Base-by-base conservation (phyloP, 1,140 invertebrate genomes). In the Heliconius congener region DNA sequence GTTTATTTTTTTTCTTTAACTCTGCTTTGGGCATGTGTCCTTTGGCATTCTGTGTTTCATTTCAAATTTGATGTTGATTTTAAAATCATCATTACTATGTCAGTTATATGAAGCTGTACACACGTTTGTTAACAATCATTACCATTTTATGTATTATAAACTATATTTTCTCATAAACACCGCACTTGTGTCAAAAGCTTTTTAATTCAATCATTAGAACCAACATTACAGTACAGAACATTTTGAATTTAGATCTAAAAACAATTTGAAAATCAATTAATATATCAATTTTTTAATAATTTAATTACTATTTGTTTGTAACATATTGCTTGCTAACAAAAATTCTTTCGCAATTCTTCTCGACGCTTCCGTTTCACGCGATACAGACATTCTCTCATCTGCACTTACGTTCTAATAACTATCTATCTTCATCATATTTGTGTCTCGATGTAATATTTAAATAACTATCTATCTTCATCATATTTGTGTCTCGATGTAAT, bases 21-120 rank as follows among this genome's bases (percentile, higher is more conserved):
- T 30, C 27, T 27, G 60, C 60, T 66, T 66, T 16, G 60, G 23
- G 60, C 60, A 66, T 66, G 60, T 66, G 60, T 66, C 23, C 60
- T 27, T 66, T 30, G 9, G 4, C 55, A 57, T 66, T 19, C 3
- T 27, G n/a, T 66, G n/a, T 66, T 66, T 66, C 9, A 66, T 66
- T 27, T 16, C 4, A 27, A 66, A 66, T 66, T 57, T 66, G 23
- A 9, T 30, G 23, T 66, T 66, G 3, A 27, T 13, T 27, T 27
- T 66, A 27, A 66, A n/a, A 57, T 57, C 19, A n/a, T 57, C n/a
- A 23, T 57, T 27, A 27, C 4, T 27, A 66, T 66, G 60, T 66
- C 60, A 66, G n/a, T 57, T 57, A 23, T 66, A 30, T 27, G 23
- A 60, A 60, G 57, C 57, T 60, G 57, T 60, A 60, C n/a, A 66